Base-by-base conservation (phyloP, 1,140 invertebrate species). In the Halyomorpha halys region DNA sequence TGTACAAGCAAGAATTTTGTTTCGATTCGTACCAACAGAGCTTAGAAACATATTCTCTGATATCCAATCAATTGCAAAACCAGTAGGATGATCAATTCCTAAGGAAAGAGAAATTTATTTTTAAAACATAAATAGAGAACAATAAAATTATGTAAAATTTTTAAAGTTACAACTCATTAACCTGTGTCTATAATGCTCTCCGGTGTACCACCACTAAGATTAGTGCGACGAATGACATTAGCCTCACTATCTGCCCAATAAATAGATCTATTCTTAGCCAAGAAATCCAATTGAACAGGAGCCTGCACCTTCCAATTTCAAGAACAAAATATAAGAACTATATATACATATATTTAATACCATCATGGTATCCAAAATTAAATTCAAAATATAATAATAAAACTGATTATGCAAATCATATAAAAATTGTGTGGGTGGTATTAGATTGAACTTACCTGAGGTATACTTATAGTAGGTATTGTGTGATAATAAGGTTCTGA, bases 161-260 rank as follows among this genome's bases (percentile, higher is more conserved):
- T 19, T n/a, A 49, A 49, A 49, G 6, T 39, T 39, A 39, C 8
- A 30, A 9, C 11, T 13, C 34, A 39, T 62, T 61, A 69, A 80
- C 80, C 86, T 47, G 85, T 83, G 73, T 91, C 88, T 59, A 90
- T 84, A 47, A 92, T 78, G 30, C 84, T 86, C 67, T 85, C 79
- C 23, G 83, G 78, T 2, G 81, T 75, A 5, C 83, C 82, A 56
- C 83, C 83, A 56, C 82, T 84, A 14, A 91, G 75, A 62, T 80
- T 81, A 5, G 82, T 81, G 30, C 82, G 79, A 71, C 85, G 86
- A 16, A 92, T 83, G 73, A 90, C 86, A 72, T 86, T 86, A 51
- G 80, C 76, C 67, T 86, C 82, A 23, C 79, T 77, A 73, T 92
- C 90, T 8, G 84, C 81, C 89, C 90, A 94, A 76, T 85, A 91